Percentiles rank a stretch among this genome's conserved stretches.
These are phyloP conservation scores for Euura lappo DNA, from an alignment of 1,140 invertebrate species.

Conservation along the genomic window DNA sequence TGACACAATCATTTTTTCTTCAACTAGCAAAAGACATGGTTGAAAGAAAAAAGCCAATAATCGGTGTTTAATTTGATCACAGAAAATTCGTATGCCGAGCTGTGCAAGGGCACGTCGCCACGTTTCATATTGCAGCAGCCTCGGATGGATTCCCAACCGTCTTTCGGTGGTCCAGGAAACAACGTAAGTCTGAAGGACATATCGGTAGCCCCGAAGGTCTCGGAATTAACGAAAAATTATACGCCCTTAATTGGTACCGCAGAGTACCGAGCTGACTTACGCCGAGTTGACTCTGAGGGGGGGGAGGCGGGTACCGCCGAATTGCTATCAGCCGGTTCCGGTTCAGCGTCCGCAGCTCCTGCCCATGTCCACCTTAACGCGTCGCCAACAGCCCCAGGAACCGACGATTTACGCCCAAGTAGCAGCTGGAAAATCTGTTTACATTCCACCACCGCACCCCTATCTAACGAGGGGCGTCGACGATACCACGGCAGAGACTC, in stretches of 20 bases:
- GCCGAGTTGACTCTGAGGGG: conserved; percentile 63
- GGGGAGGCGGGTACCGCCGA: conserved; percentile 52
- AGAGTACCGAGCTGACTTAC: conserved; percentile 65
- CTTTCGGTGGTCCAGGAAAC: conserved; percentile 41
- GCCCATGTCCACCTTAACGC: conserved; percentile 61
- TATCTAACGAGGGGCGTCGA: conserved; percentile 54
- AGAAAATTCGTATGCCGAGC: conserved; percentile 56
- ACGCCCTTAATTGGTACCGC: conserved; percentile 27
- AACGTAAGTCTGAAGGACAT: conserved; percentile 42
- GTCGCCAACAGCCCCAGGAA: conserved; percentile 60
- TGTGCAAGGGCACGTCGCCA: conserved; percentile 51
- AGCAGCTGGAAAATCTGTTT: conserved; percentile 55
- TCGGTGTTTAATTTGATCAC: neutral
- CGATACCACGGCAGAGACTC: conserved; percentile 56
- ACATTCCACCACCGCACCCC: conserved; percentile 55
- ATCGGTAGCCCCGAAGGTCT: conserved; percentile 20
- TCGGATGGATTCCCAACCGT: conserved; percentile 43
- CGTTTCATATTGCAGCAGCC: conserved; percentile 49
- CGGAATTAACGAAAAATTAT: conserved; percentile 15
- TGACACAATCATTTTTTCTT: too few relatives aligned
- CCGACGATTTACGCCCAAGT: conserved; percentile 70
- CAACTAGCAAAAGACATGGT: too few relatives aligned
- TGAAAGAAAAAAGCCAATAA: too few relatives aligned
- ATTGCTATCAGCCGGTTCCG: conserved; percentile 56
- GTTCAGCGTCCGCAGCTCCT: conserved; percentile 53